Conservation (phyloP, 2,888 invertebrate genomes). For the Protophormia terraenovae region DNA sequence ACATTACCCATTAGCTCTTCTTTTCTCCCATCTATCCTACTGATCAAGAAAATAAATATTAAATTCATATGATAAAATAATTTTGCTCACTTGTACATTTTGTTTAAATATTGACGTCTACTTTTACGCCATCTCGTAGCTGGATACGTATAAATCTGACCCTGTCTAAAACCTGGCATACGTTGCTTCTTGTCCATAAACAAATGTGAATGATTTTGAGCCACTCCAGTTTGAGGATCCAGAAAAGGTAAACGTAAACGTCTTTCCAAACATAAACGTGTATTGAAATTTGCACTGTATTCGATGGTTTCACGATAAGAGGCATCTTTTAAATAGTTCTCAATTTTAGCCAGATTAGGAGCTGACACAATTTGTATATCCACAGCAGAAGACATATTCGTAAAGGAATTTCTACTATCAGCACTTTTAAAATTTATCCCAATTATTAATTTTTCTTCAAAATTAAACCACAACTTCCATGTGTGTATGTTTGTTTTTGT, state of each 20-base stretch:
- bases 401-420: not conserved
- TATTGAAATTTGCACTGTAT: constrained; percentile 96
- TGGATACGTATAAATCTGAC: constrained; percentile 97
- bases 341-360: constrained; percentile 87
- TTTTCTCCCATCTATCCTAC: not conserved
- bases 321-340: constrained; percentile 92
- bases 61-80: not conserved
- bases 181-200: constrained; percentile 94
- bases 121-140: constrained; percentile 94
- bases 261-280: constrained; percentile 94
- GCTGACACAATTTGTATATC: constrained; percentile 86
- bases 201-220: constrained; percentile 95
- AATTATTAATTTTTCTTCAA: not conserved
- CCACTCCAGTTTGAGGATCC: constrained; percentile 98
- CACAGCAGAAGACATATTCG: constrained; percentile 79
- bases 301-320: constrained; percentile 96
- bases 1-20: no score
- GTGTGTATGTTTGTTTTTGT: not conserved
- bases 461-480: constrained; percentile 6
- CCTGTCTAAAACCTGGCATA: constrained; percentile 93
- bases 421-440: not conserved
- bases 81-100: constrained; percentile 79
- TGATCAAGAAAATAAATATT: not conserved
- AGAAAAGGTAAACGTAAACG: constrained; percentile 96
- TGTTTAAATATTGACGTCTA: constrained; percentile 89